Conservation (phyloP, 2,113 vertebrate species). For the Mustela nigripes region DNA sequence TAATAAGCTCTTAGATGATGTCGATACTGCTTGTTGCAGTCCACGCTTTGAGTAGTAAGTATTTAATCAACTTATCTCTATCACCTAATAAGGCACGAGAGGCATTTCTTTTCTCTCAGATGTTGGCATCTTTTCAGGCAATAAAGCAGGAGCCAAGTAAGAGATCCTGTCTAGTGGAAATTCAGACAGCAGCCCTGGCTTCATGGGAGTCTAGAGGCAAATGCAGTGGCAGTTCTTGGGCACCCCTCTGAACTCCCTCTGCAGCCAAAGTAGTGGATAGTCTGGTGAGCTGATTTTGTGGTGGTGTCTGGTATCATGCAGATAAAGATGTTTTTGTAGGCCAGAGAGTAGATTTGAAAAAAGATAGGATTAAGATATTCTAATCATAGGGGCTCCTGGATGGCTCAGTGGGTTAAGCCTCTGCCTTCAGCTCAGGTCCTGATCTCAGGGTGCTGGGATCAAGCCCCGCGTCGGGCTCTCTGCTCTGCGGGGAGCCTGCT, state of each 20-base stretch:
- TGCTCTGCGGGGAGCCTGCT: too few species aligned
- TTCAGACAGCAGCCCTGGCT: neutral
- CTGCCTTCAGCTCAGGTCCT: too few species aligned
- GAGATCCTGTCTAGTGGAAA: neutral
- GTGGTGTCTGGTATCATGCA: neutral
- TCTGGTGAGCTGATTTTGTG: neutral
- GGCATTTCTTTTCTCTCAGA: neutral
- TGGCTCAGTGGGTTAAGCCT: too few species aligned
- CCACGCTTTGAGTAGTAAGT: neutral
- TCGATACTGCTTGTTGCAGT: neutral
- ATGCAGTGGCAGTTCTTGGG: neutral
- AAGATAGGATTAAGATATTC: neutral
- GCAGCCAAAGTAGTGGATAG: neutral
- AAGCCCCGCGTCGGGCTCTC: too few species aligned
- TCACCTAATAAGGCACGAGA: neutral
- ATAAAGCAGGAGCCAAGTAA: neutral
- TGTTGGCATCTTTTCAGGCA: neutral
- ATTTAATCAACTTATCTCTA: neutral
- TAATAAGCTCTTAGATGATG: neutral
- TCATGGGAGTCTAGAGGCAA: neutral
- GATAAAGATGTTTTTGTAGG: neutral
- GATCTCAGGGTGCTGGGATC: too few species aligned
- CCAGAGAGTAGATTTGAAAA: neutral
- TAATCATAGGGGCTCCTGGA: neutral
- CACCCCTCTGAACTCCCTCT: fast-evolving